Percentiles rank a stretch among this genome's conserved stretches.
Evolutionary conservation across 2,797 vertebrate species (phyloP).

Genomic region (Scolopax bukidnonensis): DNA sequence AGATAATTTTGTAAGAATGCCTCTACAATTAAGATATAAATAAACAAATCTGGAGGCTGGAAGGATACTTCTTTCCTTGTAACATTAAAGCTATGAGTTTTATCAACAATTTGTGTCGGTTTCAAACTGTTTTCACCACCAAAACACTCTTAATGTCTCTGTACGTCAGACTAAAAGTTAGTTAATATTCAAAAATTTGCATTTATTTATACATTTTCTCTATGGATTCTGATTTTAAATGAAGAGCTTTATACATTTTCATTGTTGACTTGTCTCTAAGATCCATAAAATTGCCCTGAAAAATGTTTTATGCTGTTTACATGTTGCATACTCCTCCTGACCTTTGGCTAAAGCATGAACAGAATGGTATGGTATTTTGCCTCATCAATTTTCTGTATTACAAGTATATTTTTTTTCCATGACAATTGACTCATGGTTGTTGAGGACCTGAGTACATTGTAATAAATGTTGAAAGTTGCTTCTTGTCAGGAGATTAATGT

Average conservation of each 20-base stretch:
- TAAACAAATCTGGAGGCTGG: neutral
- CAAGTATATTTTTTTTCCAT: neutral
- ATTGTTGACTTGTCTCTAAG: neutral
- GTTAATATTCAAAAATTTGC: neutral
- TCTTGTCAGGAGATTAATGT: constrained; percentile 28
- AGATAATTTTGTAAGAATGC: neutral
- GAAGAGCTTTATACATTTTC: neutral
- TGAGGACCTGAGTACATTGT: constrained; percentile 3
- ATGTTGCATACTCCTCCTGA: neutral
- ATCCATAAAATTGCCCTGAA: neutral
- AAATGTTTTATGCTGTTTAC: neutral
- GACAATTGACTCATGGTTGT: neutral
- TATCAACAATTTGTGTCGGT: neutral
- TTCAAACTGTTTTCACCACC: neutral
- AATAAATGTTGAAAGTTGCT: constrained; percentile 17
- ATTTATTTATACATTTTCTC: neutral
- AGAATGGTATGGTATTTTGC: neutral
- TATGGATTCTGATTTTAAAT: neutral
- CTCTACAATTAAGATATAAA: neutral
- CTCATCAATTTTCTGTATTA: neutral
- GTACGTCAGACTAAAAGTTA: neutral
- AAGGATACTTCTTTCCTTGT: neutral
- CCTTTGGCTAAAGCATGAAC: neutral
- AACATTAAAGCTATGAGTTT: neutral
- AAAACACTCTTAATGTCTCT: neutral